Percentiles rank a stretch among this genome's conserved stretches.
These are phyloP conservation scores for Gastrophryne carolinensis DNA, from an alignment of 2,797 vertebrate species.

Conservation along the genomic window DNA sequence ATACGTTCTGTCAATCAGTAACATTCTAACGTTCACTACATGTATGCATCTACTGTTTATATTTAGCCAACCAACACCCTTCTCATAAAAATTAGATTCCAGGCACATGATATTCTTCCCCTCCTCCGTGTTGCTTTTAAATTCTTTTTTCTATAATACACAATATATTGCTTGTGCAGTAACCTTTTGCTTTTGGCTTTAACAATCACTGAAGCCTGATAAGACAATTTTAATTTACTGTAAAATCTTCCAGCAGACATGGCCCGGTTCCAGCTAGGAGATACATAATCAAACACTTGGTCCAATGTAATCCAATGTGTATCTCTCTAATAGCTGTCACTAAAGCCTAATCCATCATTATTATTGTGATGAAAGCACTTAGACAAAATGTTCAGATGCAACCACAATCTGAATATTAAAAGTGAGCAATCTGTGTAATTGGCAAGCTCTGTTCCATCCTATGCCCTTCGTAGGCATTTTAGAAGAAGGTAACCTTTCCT, in stretches of 20 bases:
- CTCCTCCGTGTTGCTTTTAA: too few species aligned
- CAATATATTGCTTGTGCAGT: background rate
- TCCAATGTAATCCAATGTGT: slow-evolving; percentile 12
- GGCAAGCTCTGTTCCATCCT: slow-evolving; percentile 13
- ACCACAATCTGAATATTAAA: slow-evolving; percentile 51
- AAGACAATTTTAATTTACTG: slow-evolving; percentile 29
- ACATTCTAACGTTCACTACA: too few species aligned
- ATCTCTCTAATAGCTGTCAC: slow-evolving; percentile 36
- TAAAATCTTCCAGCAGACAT: slow-evolving; percentile 25
- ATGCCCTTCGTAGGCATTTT: slow-evolving; percentile 4
- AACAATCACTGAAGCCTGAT: slow-evolving; percentile 20
- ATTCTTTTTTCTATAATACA: too few species aligned
- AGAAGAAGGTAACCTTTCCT: background rate
- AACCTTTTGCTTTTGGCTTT: slow-evolving; percentile 14
- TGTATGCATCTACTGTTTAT: too few species aligned
- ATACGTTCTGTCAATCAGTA: too few species aligned
- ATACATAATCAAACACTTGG: slow-evolving; percentile 36
- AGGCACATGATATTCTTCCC: too few species aligned
- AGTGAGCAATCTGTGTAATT: slow-evolving; percentile 49
- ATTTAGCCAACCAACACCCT: too few species aligned
- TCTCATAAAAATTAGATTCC: too few species aligned
- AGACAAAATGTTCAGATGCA: slow-evolving; percentile 51
- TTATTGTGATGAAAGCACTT: slow-evolving; percentile 52
- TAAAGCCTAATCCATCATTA: slow-evolving; percentile 45
- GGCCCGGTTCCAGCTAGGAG: background rate